Evolutionary conservation across 2,888 invertebrate species (phyloP).

Genomic region (Nephrotoma appendiculata): DNA sequence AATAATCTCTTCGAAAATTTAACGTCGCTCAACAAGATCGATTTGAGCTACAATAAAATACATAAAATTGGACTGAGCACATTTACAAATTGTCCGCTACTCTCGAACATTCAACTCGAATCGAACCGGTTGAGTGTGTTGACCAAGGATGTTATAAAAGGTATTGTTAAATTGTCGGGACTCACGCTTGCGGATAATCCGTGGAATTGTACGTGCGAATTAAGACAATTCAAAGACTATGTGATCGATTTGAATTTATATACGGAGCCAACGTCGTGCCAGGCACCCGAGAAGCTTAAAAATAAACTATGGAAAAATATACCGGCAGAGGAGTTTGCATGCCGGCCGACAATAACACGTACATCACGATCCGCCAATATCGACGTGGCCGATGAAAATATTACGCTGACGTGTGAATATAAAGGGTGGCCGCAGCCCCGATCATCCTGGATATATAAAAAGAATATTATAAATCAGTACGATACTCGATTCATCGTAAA

Average conservation of each 20-base stretch:
- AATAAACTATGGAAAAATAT: constrained; percentile 61
- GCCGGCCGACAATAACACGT: constrained; percentile 58
- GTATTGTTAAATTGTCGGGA: constrained; percentile 51
- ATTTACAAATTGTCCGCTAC: constrained; percentile 50
- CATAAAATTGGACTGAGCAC: constrained; percentile 52
- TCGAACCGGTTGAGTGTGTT: constrained; percentile 59
- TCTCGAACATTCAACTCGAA: constrained; percentile 54
- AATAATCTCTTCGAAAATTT: constrained; percentile 61
- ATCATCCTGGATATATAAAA: constrained; percentile 55
- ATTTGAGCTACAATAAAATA: constrained; percentile 61
- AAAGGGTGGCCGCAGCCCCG: constrained; percentile 62
- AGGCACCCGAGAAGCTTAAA: constrained; percentile 49
- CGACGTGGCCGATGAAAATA: constrained; percentile 47
- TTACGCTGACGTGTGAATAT: constrained; percentile 60
- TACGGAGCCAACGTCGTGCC: constrained; percentile 57
- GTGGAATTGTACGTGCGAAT: constrained; percentile 78
- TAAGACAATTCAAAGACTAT: constrained; percentile 66
- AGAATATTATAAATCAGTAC: constrained; percentile 35
- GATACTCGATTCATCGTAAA: constrained; percentile 24
- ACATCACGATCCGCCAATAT: constrained; percentile 41
- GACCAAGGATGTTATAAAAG: constrained; percentile 46
- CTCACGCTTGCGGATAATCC: constrained; percentile 67
- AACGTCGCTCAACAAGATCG: constrained; percentile 57
- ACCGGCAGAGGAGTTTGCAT: constrained; percentile 61
- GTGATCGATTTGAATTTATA: constrained; percentile 57